phyloP scores from a whole-genome alignment of 2,888 invertebrate genomes.

The Sinodicranocentrus sp. region DNA sequence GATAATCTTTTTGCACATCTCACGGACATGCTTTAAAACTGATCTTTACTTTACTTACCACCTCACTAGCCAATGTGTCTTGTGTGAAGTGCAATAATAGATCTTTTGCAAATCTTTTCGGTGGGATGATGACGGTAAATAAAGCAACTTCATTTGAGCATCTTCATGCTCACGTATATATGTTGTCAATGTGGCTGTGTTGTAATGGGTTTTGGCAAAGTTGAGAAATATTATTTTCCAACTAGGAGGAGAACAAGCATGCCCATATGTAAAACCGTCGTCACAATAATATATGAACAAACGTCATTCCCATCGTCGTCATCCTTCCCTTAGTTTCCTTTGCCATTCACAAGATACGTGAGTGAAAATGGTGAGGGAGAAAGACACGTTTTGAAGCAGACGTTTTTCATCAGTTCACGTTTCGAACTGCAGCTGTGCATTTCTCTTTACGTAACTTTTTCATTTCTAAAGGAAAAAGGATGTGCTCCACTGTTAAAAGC shows the following conservation, averaged over 20 bases:
- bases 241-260: too few species aligned
- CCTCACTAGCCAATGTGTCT: slow-evolving; percentile 28
- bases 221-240: neutral
- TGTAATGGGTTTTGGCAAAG: neutral
- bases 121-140: slow-evolving; percentile 6
- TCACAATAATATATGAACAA: neutral
- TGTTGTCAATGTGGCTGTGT: too few species aligned
- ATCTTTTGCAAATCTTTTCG: slow-evolving; percentile 2
- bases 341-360: slow-evolving; percentile 6
- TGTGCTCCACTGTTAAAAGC: too few species aligned
- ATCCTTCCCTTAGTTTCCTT: slow-evolving; percentile 1
- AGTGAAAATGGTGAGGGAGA: too few species aligned
- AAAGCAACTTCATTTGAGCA: neutral
- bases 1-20: slow-evolving; percentile 48
- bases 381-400: too few species aligned
- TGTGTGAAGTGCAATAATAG: slow-evolving; percentile 24
- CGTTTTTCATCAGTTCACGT: too few species aligned
- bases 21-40: slow-evolving; percentile 28
- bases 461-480: too few species aligned
- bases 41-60: slow-evolving; percentile 32
- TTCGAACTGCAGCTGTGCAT: too few species aligned
- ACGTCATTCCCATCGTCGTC: slow-evolving; percentile 12
- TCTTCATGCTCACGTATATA: too few species aligned
- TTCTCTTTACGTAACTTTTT: too few species aligned
- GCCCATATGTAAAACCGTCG: neutral